phyloP scores from a whole-genome alignment of 30 jellyfish, hydroid and myxozoan species.

The Hydractinia symbiolongicarpus region DNA sequence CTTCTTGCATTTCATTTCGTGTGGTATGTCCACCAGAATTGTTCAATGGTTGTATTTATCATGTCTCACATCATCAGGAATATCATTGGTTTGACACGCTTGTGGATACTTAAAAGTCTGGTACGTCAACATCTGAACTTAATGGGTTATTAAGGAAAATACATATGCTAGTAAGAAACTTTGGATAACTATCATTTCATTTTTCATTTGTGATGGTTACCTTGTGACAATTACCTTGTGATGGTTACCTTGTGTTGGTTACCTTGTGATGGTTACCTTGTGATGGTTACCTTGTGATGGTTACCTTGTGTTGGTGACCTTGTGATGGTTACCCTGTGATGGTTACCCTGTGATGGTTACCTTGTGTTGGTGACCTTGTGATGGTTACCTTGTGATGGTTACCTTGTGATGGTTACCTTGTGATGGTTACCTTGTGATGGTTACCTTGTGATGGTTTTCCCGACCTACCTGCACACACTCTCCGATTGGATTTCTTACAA shows the following conservation, averaged over 20 bases:
- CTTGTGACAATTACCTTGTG: slow-evolving; percentile 38
- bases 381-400: too few relatives aligned
- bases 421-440: too few relatives aligned
- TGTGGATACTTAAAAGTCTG: neutral
- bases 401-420: too few relatives aligned
- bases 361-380: slow-evolving; percentile 4
- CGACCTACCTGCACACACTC: too few relatives aligned
- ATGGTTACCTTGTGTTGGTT: slow-evolving; percentile 7
- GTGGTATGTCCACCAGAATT: neutral
- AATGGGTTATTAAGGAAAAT: neutral
- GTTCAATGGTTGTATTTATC: neutral
- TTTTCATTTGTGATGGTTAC: slow-evolving; percentile 26
- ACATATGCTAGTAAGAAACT: slow-evolving; percentile 21
- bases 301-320: slow-evolving; percentile 7
- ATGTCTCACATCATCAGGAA: neutral
- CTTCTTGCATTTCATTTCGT: neutral
- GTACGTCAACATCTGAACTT: slow-evolving; percentile 10
- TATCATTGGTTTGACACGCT: too few relatives aligned
- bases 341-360: slow-evolving; percentile 22
- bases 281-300: slow-evolving; percentile 24
- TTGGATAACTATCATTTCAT: slow-evolving; percentile 21
- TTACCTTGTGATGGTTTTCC: too few relatives aligned
- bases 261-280: slow-evolving; percentile 29
- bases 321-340: slow-evolving; percentile 29
- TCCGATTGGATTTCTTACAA: slow-evolving; percentile 14